Conservation (phyloP, 2,797 vertebrate genomes). For the Etheostoma nigrum region DNA sequence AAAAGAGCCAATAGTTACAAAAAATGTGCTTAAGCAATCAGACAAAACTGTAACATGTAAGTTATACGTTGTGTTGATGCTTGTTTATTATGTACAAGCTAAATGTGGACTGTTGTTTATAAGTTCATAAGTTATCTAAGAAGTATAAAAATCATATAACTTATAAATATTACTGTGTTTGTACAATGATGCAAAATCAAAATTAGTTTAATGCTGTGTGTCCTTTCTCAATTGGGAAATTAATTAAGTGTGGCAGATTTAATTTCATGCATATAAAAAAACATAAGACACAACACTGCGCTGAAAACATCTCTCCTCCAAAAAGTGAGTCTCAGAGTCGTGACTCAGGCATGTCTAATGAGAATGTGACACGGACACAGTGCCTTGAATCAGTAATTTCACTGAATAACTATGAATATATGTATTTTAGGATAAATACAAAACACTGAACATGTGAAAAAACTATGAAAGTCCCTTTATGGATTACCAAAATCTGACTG, state of each 20-base stretch:
- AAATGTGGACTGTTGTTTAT: not conserved
- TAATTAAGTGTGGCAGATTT: not conserved
- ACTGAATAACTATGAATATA: no score
- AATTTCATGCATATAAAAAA: not conserved
- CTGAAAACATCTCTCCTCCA: slow-evolving; percentile 14
- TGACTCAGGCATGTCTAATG: slow-evolving; percentile 22
- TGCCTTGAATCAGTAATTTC: no score
- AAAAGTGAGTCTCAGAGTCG: slow-evolving; percentile 36
- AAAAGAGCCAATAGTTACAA: no score
- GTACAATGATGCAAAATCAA: not conserved
- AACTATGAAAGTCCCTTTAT: no score
- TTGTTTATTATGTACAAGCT: not conserved
- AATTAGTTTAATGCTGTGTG: not conserved
- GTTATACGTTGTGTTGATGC: not conserved
- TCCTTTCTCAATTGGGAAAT: not conserved
- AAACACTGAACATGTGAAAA: no score
- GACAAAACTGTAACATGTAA: not conserved
- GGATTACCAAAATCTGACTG: no score
- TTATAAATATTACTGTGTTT: not conserved
- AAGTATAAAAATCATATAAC: not conserved
- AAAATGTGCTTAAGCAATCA: no score
- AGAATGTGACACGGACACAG: not conserved
- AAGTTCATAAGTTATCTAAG: not conserved
- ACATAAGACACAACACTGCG: not conserved
- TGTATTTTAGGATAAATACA: no score